Base-by-base conservation (phyloP, 2,797 vertebrate genomes). In the Halcyon badia region DNA sequence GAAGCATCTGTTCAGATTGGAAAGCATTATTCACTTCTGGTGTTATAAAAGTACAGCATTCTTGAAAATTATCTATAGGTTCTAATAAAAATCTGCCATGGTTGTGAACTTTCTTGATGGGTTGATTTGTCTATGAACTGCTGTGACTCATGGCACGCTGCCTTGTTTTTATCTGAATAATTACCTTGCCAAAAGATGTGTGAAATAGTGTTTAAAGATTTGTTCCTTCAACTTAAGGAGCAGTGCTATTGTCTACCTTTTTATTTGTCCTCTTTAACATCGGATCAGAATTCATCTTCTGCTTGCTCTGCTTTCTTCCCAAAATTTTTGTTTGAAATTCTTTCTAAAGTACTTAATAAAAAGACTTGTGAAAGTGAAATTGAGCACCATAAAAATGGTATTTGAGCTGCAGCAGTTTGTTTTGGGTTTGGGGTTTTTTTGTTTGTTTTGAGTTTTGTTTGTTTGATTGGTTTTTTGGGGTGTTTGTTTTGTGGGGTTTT, bases 161-260 rank as follows among this genome's bases (percentile, higher is more conserved):
- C 35, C 28, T 78, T 83, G 71, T 95, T 97, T 95, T 96, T 95
- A 95, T 93, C 84, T 54, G 41, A 89, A 79, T 94, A 95, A 96
- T 92, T 86, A 82, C 89, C 66, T 86, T 87, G 69, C 61, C 81
- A 70, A 87, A 94, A 94, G 79, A 76, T 86, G 79, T 82, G 51
- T 11, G 17, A 94, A 95, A 56, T 31, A 48, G 18, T 51, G 33
- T 78, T 78, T 89, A 78, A 81, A 88, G 44, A 77, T 52, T 56
- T 90, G 62, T 95, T 89, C 69, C 17, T 21, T 91, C 48, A 37
- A 6, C 17, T 73, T 58, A 58, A 91, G 72, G 35, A 85, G 41
- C 69, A 51, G 4, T 86, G 41, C 49, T 89, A 15, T 92, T 93
- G 39, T 90, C 66, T 93, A 3, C 19, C 10, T 58, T 80, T 60